Base-by-base conservation (phyloP, 2,113 vertebrate species). In the Forbesichthys papilliferus region DNA sequence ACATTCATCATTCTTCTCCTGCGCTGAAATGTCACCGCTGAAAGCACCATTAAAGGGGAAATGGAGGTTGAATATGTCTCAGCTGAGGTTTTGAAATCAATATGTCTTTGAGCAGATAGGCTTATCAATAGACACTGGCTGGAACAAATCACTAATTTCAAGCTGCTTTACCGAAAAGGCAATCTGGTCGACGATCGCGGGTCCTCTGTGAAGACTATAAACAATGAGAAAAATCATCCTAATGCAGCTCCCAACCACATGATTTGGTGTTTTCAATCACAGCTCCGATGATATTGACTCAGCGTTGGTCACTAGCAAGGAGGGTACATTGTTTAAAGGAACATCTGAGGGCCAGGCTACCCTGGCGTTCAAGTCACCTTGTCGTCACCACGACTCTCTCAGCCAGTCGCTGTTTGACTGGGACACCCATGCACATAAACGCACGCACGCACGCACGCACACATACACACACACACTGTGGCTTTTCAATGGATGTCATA, bases 31-130 rank as follows among this genome's bases (percentile, higher is more conserved):
- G 84, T 83, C 86, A 85, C 79, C 14, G 36, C 66, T 77, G 73
- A 78, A 85, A 86, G 83, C 66, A 3, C 79, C 73, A 74, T 85
- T 85, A 90, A 76, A 81, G 80, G 53, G 80, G 80, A 89, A 84
- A 84, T 80, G 79, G 82, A 87, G 79, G 82, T 85, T 87, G 85
- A 86, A 82, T 83, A 65, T 66, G 81, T 90, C 74, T 85, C 66
- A 16, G 68, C 73, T 14, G 75, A 77, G 79, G 64, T 77, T 76
- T 69, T 14, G 68, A 76, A 78, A 88, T 88, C 85, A 83, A 88
- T 87, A 79, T 1, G 68, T 73, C 69, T 82, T 84, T 79, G 75
- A 86, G 82, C 79, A 75, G 83, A 89, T 85, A 83, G 75, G 61
- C 81, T 89, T 81, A 85, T 88, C 84, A 85, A 86, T 87, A 75